phyloP scores from a whole-genome alignment of 2,888 invertebrate genomes.

The Holacanthella duospinosa region DNA sequence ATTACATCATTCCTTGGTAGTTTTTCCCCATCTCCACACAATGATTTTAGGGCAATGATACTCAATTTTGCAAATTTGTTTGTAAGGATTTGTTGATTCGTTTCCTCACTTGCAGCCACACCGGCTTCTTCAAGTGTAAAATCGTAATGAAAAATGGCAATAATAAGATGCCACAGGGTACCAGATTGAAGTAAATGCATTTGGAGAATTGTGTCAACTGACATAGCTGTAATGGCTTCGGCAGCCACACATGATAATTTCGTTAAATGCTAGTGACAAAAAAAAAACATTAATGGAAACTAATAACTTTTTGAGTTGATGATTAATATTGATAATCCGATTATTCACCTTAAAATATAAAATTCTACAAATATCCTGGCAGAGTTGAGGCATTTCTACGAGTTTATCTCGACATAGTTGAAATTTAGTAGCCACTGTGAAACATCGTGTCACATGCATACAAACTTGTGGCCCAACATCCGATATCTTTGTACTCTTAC shows the following conservation, averaged over 20 bases:
- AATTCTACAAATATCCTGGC: constrained; percentile 73
- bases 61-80: constrained; percentile 36
- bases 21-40: constrained; percentile 25
- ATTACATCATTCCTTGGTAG: constrained; percentile 51
- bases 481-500: constrained; percentile 59
- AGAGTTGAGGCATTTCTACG: constrained; percentile 73
- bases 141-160: constrained; percentile 87
- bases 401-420: constrained; percentile 77
- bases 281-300: constrained; percentile 25
- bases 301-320: neutral
- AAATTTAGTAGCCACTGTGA: constrained; percentile 91
- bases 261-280: constrained; percentile 57
- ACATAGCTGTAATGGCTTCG: constrained; percentile 76
- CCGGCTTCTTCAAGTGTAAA: constrained; percentile 95
- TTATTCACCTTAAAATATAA: constrained; percentile 80
- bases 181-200: constrained; percentile 72
- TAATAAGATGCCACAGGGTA: constrained; percentile 79
- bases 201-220: constrained; percentile 76
- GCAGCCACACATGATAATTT: constrained; percentile 77
- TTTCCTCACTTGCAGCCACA: constrained; percentile 68
- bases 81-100: constrained; percentile 58
- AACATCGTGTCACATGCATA: constrained; percentile 78
- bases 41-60: constrained; percentile 24
- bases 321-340: constrained; percentile 32
- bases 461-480: constrained; percentile 85